phyloP scores from a whole-genome alignment of 2,113 vertebrate species.

The Coreoperca whiteheadi region DNA sequence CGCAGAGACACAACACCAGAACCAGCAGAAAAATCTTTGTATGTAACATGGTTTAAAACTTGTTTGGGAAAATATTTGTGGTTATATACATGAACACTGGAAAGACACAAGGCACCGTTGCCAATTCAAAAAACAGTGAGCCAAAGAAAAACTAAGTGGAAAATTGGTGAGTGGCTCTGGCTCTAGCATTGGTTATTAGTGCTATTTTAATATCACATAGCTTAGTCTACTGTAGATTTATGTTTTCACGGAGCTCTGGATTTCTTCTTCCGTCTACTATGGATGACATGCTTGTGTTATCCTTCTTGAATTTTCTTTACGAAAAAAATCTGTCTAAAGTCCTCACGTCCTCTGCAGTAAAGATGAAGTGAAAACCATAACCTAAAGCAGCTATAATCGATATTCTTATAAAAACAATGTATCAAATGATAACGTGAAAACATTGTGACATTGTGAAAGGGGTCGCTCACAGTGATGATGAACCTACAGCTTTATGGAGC shows the following conservation, averaged over 20 bases:
- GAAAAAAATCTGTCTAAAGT: not conserved
- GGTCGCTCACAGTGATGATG: no score
- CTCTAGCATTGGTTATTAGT: not conserved
- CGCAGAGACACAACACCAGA: not conserved
- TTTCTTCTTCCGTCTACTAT: not conserved
- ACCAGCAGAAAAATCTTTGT: conserved; percentile 3
- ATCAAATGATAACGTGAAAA: no score
- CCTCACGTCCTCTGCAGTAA: not conserved
- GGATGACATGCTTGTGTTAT: not conserved
- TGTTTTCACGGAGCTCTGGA: not conserved
- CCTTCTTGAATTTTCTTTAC: not conserved
- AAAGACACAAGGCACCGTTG: not conserved
- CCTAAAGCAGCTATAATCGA: not conserved
- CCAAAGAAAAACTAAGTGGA: conserved; percentile 13
- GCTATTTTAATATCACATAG: not conserved
- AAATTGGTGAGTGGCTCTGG: conserved; percentile 20
- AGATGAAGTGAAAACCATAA: not conserved
- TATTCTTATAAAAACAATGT: not conserved
- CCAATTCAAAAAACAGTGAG: conserved; percentile 15
- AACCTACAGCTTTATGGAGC: no score
- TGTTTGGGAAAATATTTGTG: conserved; percentile 29
- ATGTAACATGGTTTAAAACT: conserved; percentile 21
- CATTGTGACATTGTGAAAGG: no score
- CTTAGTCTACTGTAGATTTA: not conserved
- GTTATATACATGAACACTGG: conserved; percentile 30